A percentile compares a stretch with the other conserved stretches of the same genome.
Conservation (phyloP, 2,888 invertebrate species). For the Drosophila suboccidentalis region DNA sequence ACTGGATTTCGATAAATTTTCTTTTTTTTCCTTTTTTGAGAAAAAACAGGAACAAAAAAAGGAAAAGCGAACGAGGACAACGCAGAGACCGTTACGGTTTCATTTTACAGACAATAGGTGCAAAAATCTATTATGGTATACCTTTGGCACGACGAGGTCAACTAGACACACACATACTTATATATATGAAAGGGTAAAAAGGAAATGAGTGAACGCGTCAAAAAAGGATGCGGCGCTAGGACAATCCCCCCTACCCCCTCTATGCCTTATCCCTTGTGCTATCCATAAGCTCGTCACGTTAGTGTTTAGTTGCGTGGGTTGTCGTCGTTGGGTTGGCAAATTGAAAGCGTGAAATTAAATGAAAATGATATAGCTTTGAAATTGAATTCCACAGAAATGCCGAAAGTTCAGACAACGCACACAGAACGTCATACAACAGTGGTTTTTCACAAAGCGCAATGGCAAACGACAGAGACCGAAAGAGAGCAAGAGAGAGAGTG, state of each 20-base stretch:
- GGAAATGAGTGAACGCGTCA: slow-evolving; percentile 10
- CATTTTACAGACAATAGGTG: slow-evolving; percentile 69
- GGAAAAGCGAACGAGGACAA: slow-evolving; percentile 11
- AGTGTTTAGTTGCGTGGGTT: slow-evolving; percentile 34
- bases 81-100: slow-evolving; percentile 47
- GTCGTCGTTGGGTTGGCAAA: slow-evolving; percentile 59
- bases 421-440: background rate
- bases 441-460: background rate
- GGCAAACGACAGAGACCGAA: background rate
- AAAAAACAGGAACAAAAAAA: slow-evolving; percentile 11
- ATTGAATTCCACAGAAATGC: slow-evolving; percentile 79
- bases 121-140: slow-evolving; percentile 62
- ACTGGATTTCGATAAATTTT: background rate
- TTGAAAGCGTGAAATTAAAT: slow-evolving; percentile 80
- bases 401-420: slow-evolving; percentile 61
- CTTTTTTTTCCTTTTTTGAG: background rate
- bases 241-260: slow-evolving; percentile 5
- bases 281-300: background rate
- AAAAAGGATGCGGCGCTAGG: slow-evolving; percentile 54
- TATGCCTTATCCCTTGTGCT: background rate
- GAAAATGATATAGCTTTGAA: slow-evolving; percentile 81
- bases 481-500: background rate
- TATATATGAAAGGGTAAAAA: slow-evolving; percentile 6
- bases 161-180: slow-evolving; percentile 23
- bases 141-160: slow-evolving; percentile 49